A percentile compares a stretch with the other conserved stretches of the same genome.
phyloP scores from a whole-genome alignment of 2,113 vertebrate genomes.

The Bothrops jararaca region DNA sequence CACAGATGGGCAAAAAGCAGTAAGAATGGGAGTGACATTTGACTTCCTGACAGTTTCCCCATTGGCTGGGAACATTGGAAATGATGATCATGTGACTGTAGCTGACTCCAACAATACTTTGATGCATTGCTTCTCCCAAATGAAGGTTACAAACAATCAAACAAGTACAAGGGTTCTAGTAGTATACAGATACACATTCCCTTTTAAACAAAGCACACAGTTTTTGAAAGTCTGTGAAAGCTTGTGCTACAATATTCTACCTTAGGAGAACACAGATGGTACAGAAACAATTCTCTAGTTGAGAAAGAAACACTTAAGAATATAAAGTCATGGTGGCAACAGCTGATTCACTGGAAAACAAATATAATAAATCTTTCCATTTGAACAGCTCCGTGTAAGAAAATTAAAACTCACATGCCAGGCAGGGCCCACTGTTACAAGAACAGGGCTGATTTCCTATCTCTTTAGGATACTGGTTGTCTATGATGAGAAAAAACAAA shows the following conservation, averaged over 20 bases:
- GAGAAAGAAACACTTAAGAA: not conserved
- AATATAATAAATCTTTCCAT: constrained; percentile 10
- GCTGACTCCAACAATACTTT: not conserved
- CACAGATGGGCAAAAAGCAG: not conserved
- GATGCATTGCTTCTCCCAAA: not conserved
- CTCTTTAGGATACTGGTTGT: constrained; percentile 36
- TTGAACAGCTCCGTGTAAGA: not conserved
- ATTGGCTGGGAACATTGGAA: not conserved
- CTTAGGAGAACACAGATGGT: not conserved
- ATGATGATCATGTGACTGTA: not conserved
- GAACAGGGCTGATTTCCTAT: constrained; percentile 46
- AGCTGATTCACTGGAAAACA: constrained; percentile 10
- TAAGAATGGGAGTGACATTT: not conserved
- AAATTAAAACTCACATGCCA: constrained; percentile 23
- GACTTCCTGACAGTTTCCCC: not conserved
- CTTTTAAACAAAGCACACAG: constrained; percentile 9
- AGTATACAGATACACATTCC: not conserved
- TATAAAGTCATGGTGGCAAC: rapidly evolving
- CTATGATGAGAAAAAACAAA: constrained; percentile 20
- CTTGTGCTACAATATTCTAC: rapidly evolving
- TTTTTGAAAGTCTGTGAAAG: not conserved
- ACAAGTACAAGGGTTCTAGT: not conserved
- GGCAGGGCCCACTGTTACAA: constrained; percentile 7
- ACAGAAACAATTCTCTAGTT: not conserved
- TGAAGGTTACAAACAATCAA: not conserved